Evolutionary conservation across 2,797 vertebrate genomes (phyloP).

Genomic region (Trematomus bernacchii): DNA sequence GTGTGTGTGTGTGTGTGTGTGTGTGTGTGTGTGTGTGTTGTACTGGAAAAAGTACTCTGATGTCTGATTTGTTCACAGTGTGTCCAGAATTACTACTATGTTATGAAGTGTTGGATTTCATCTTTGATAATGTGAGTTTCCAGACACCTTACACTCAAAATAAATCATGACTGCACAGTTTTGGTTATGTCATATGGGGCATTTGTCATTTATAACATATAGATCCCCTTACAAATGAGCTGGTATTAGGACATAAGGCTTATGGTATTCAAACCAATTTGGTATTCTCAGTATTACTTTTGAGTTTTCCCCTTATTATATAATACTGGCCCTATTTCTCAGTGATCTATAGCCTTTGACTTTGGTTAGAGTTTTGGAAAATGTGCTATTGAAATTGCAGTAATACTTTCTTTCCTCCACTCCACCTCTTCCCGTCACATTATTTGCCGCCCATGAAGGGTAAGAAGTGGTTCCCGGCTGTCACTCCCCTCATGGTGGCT

Average conservation of each 20-base stretch:
- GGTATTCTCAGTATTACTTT: constrained; percentile 2
- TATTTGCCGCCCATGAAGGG: constrained; percentile 4
- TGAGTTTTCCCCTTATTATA: background rate
- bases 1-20: constrained; percentile 26
- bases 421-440: constrained; percentile 31
- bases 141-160: constrained; percentile 8
- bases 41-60: constrained; percentile 19
- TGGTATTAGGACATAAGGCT: constrained; percentile 2
- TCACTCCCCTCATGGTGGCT: constrained; percentile 46
- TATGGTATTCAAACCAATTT: background rate
- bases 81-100: background rate
- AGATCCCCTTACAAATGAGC: background rate
- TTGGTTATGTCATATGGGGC: constrained; percentile 12
- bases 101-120: constrained; percentile 31
- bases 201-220: background rate
- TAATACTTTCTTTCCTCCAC: background rate
- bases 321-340: background rate
- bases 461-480: constrained; percentile 54
- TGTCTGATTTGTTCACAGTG: constrained; percentile 27
- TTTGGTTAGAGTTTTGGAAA: constrained; percentile 8
- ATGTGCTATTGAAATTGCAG: background rate
- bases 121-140: constrained; percentile 23
- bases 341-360: constrained; percentile 18
- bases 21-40: constrained; percentile 25
- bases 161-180: constrained; percentile 17